Evolutionary conservation across 2,113 vertebrate genomes (phyloP).

Genomic region (Vidua chalybeata): DNA sequence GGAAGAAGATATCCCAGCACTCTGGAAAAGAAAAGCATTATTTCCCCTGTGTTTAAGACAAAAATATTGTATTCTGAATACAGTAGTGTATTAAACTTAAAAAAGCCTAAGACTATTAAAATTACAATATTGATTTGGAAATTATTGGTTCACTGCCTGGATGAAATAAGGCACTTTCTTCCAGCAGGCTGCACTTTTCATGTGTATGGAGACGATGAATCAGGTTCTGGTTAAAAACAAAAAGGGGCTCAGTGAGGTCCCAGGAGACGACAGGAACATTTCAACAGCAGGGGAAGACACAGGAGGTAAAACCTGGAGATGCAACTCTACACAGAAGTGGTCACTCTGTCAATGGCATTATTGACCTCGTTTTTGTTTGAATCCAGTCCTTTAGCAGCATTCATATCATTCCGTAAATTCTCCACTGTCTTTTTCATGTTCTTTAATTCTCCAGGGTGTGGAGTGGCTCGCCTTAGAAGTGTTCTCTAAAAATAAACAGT

Average conservation of each 20-base stretch:
- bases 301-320: conserved; percentile 82
- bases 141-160: conserved; percentile 74
- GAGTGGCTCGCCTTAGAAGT: conserved; percentile 91
- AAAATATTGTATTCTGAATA: conserved; percentile 78
- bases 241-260: conserved; percentile 66
- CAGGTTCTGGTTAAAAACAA: conserved; percentile 59
- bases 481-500: conserved; percentile 81
- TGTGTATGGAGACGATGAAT: conserved; percentile 63
- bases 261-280: conserved; percentile 60
- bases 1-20: conserved; percentile 76
- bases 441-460: conserved; percentile 95
- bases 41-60: conserved; percentile 84
- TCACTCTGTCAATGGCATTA: conserved; percentile 92
- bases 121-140: conserved; percentile 75
- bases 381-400: conserved; percentile 96
- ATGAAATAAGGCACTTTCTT: conserved; percentile 88
- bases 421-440: conserved; percentile 95
- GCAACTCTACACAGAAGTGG: conserved; percentile 92
- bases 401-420: conserved; percentile 94
- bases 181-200: conserved; percentile 67
- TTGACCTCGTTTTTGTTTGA: conserved; percentile 99
- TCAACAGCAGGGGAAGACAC: conserved; percentile 82
- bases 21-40: conserved; percentile 74
- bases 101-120: conserved; percentile 67
- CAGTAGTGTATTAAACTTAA: conserved; percentile 80